Evolutionary conservation across 2,113 vertebrate species (phyloP), one percentile per base, ranked within the genome.

Genomic region (Corydoras maculifer): DNA sequence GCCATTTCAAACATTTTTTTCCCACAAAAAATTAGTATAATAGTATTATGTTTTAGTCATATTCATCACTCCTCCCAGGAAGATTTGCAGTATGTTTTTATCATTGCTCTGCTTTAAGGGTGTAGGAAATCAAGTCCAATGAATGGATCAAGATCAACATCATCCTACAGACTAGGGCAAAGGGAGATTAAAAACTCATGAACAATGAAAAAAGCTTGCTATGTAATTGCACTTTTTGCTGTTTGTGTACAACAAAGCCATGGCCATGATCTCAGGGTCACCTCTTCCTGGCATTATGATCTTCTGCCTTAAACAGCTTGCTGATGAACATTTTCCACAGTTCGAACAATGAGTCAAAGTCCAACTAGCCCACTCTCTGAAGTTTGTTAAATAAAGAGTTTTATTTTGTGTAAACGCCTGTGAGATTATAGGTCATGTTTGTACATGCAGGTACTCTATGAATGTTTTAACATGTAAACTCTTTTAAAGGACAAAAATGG

Each of bases 281-380:
- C 61, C 62, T 51, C 75, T 79, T 82, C 80, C 83, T 82, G 81
- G 58, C 71, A 79, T 83, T 77, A 68, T 79, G 58, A 58, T 10
- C 10, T 32, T 4, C 15, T 68, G 29, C 12, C 67, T n/a, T 57
- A 50, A 64, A 59, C 49, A 76, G 73, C 15, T 2, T 1, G n/a
- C 65, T 58, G 72, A 64, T 71, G 73, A 72, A 73, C 74, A 49
- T 61, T 74, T 75, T 75, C 68, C 73, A 62, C 68, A 77, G 59
- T 62, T 50, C 54, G 74, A 80, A 77, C 71, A 68, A 65, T 67
- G 62, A 78, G 61, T 75, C 35, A 51, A 75, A 58, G 30, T 65
- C 31, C 65, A 69, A 66, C 54, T 48, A 61, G 35, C 29, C 31
- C 50, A 14, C 55, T 61, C 4, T 59, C 49, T 68, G 64, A 73